phyloP scores from a whole-genome alignment of 2,113 vertebrate species.

The Chionomys nivalis region DNA sequence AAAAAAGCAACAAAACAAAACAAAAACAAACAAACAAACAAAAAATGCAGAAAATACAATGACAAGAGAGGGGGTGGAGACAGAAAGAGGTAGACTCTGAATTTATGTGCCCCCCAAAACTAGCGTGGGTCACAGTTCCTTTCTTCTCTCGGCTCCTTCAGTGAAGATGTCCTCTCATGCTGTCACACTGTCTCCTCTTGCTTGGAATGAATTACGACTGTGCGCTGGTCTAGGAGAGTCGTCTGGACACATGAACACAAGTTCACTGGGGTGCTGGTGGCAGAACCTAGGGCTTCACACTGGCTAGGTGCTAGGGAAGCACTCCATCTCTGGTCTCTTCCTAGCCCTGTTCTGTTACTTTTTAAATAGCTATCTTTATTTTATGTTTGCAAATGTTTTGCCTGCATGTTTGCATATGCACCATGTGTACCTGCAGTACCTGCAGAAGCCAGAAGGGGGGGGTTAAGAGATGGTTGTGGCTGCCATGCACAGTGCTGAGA shows the following conservation, averaged over 20 bases:
- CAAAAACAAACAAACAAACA: too few relatives aligned
- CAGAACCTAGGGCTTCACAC: not conserved
- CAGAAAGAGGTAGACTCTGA: not conserved
- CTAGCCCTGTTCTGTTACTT: not conserved
- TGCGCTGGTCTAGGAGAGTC: rapidly evolving
- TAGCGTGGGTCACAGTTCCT: not conserved
- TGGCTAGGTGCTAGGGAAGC: not conserved
- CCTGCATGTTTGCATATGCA: not conserved
- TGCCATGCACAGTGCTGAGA: not conserved
- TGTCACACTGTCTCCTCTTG: not conserved
- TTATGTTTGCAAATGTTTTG: not conserved
- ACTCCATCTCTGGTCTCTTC: not conserved
- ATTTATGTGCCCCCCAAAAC: not conserved
- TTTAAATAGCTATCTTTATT: not conserved
- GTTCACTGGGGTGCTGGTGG: not conserved
- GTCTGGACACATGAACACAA: rapidly evolving
- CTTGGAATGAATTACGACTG: rapidly evolving
- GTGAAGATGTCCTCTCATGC: rapidly evolving
- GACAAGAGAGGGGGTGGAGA: rapidly evolving
- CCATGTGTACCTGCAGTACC: not conserved
- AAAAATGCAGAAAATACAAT: not conserved
- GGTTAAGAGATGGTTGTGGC: not conserved
- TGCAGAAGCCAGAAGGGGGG: not conserved
- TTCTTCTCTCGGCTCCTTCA: not conserved
- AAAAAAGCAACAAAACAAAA: too few relatives aligned